Conservation (phyloP, 2,888 invertebrate genomes). For the Coleophora deauratella region DNA sequence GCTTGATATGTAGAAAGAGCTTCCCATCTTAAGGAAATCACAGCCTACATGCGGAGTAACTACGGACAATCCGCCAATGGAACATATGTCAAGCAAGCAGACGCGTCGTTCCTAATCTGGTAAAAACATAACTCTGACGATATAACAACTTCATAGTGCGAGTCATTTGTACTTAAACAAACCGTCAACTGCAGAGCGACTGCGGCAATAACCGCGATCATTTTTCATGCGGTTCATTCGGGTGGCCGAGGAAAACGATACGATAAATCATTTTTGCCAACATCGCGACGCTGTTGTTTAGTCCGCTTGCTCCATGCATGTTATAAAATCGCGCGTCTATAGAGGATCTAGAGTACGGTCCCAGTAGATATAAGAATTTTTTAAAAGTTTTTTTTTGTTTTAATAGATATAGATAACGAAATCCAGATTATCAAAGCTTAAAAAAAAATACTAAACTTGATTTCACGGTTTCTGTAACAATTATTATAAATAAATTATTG, state of each 20-base stretch:
- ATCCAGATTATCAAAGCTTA: too few relatives aligned
- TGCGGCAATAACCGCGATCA: slow-evolving; percentile 69
- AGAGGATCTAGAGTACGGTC: slow-evolving; percentile 2
- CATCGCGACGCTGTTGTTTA: slow-evolving; percentile 69
- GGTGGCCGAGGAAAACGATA: slow-evolving; percentile 68
- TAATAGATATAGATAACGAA: too few relatives aligned
- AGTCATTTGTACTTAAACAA: slow-evolving; percentile 73
- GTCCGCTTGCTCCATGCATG: slow-evolving; percentile 61
- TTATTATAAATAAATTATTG: too few relatives aligned
- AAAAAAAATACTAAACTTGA: too few relatives aligned
- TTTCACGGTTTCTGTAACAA: too few relatives aligned
- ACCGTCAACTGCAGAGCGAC: slow-evolving; percentile 70
- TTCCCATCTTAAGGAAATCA: too few relatives aligned
- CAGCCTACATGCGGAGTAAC: too few relatives aligned
- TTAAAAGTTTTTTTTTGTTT: too few relatives aligned
- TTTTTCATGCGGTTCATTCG: slow-evolving; percentile 73
- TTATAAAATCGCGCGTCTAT: slow-evolving; percentile 43
- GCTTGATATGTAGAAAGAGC: neutral
- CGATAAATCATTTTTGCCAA: slow-evolving; percentile 72
- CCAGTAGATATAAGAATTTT: too few relatives aligned
- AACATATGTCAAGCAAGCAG: slow-evolving; percentile 46
- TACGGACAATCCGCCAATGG: slow-evolving; percentile 10
- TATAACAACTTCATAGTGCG: slow-evolving; percentile 63
- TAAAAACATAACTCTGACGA: slow-evolving; percentile 54
- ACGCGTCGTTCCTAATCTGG: slow-evolving; percentile 29